Evolutionary conservation across 2,113 vertebrate species (phyloP).

Genomic region (Oreochromis spilurus): DNA sequence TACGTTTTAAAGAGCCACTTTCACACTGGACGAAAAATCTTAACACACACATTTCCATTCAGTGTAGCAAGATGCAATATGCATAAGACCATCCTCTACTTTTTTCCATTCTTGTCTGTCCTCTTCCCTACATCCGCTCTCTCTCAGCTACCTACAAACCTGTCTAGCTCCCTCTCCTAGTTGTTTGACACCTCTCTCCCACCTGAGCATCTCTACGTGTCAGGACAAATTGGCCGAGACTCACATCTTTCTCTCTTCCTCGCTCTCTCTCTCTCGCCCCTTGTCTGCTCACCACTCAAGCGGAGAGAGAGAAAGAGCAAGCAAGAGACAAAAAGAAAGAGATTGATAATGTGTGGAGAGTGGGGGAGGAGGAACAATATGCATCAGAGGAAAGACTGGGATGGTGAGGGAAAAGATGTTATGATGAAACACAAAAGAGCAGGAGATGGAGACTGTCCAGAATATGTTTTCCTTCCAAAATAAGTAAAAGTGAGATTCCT

Average conservation of each 20-base stretch:
- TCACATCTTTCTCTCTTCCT: constrained; percentile 76
- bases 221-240: constrained; percentile 70
- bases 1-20: not conserved
- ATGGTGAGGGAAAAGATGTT: not conserved
- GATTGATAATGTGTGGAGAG: constrained; percentile 57
- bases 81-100: not conserved
- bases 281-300: constrained; percentile 70
- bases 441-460: not conserved
- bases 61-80: not conserved
- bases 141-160: not conserved
- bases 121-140: not conserved
- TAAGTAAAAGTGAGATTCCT: not conserved
- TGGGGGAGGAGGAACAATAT: constrained; percentile 48
- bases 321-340: constrained; percentile 41
- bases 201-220: constrained; percentile 66
- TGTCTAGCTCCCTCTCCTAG: constrained; percentile 28
- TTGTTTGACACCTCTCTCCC: constrained; percentile 76
- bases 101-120: not conserved
- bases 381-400: not conserved
- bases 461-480: not conserved
- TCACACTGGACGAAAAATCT: not conserved
- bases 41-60: not conserved
- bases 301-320: constrained; percentile 41
- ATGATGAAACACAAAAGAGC: not conserved
- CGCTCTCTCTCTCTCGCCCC: constrained; percentile 67